Base-by-base conservation (phyloP, 2,888 invertebrate species). In the Caradrina kadenii region DNA sequence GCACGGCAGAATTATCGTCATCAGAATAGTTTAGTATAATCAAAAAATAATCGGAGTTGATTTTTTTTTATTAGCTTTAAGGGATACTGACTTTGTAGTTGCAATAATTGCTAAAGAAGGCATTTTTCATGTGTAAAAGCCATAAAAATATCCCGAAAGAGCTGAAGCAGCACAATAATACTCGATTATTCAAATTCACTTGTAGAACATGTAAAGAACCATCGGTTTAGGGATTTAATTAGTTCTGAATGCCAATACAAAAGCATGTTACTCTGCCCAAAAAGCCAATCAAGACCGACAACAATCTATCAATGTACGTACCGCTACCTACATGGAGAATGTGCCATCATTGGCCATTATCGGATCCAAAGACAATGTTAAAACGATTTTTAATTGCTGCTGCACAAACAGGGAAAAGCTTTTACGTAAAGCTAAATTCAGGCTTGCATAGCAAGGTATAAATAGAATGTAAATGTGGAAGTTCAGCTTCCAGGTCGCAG, bases 401-500 rank as follows among this genome's bases (percentile, higher is more conserved):
- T 56, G 69, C 65, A 79, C 59, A 75, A 63, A 77, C 80, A 79
- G 64, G 54, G 58, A 77, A 77, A 77, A 77, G 76, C 76, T 77
- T 77, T 79, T 76, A 76, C 79, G 74, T 64, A 65, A 73, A 79
- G 76, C 79, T 79, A 77, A 79, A 77, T 79, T 79, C 76, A 77
- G 50, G 66, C 79, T 73, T 68, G 79, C 79, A 79, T 58, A 79
- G 68, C 76, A 62, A 11, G 13, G 26, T 79, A 63, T 74, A 79
- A 74, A 77, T 79, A 77, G 79, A 79, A 69, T 39, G 59, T 65
- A 53, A 74, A 79, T 60, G 62, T 65, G 45, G 35, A 60, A 53
- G 26, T 74, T 55, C 59, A 52, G 59, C 11, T 21, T 63, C 21
- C 69, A 61, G 63, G 54, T 61, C 26, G 69, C 39, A 22, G 64